phyloP scores from a whole-genome alignment of 2,797 vertebrate genomes.

The Acipenser ruthenus region DNA sequence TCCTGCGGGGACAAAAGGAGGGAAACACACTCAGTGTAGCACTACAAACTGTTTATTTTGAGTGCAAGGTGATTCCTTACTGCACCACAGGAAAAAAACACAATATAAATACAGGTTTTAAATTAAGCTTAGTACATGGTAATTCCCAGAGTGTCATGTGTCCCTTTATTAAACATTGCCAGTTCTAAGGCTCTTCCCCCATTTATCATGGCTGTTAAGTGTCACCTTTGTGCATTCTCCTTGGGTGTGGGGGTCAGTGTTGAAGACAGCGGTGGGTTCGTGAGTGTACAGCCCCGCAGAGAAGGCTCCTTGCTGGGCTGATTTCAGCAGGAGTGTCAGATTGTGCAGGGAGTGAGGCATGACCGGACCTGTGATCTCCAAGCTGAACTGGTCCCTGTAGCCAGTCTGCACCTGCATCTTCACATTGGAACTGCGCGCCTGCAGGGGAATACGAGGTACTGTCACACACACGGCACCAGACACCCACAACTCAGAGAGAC shows the following conservation, averaged over 20 bases:
- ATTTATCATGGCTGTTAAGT: background rate
- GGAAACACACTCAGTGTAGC: background rate
- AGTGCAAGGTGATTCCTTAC: background rate
- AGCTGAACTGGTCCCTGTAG: conserved; percentile 72
- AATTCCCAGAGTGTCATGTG: background rate
- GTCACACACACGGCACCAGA: background rate
- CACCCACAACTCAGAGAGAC: background rate
- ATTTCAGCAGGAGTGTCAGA: conserved; percentile 56
- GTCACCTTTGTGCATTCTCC: conserved; percentile 39
- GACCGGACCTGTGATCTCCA: conserved; percentile 80
- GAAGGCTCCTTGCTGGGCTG: conserved; percentile 73
- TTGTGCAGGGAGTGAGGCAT: conserved; percentile 74
- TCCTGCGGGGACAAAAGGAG: conserved; percentile 35
- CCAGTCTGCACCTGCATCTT: conserved; percentile 59
- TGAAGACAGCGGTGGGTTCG: conserved; percentile 73
- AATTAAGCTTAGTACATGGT: background rate
- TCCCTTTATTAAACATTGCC: background rate
- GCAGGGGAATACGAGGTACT: background rate
- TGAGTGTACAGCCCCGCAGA: conserved; percentile 67
- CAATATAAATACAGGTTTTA: background rate
- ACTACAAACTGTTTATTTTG: background rate
- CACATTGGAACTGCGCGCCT: conserved; percentile 78
- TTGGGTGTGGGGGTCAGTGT: conserved; percentile 30
- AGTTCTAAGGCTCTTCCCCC: background rate
- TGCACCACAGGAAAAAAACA: conserved; percentile 17